Base-by-base conservation (phyloP, 2,888 invertebrate genomes). In the Lamellibrachia satsuma region DNA sequence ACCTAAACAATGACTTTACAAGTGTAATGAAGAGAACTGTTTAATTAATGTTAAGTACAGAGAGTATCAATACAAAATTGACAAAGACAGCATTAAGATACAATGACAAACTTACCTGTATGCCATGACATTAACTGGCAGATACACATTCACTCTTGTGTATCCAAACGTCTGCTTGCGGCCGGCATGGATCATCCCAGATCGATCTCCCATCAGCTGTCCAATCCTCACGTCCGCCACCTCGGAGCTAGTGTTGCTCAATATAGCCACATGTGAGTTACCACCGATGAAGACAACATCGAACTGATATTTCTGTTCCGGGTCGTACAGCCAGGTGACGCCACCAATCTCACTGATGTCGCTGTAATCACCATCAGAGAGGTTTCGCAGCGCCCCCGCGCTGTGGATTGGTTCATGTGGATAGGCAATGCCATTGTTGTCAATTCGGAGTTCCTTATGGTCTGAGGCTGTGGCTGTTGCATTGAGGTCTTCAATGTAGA, bases 241-340 rank as follows among this genome's bases (percentile, higher is more conserved):
- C 11, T 94, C 93, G 2, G 52, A 52, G 55, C 93, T 93, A 0
- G 94, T 94, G 93, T 95, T 94, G 93, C 95, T 95, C 51, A 94
- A 93, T 22, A 95, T 94, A 15, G 95, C 95, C 57, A 95, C 94
- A 93, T 95, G 95, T 7, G 95, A 95, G 91, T 95, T 95, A 52
- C 95, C 95, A n/a, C 93, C 51, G 0, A 95, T 93, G 91, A 93
- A 93, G n/a, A 95, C 92, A 52, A 75, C 90, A 52, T 92, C 93
- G 90, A 93, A 93, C 57, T 52, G 15, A 90, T 93, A 93, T 39
- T 7, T 9, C 15, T n/a, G 52, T 3, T 91, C 91, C 3, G 94
- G 93, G 92, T 94, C 94, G 91, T 94, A 93, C 8, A 95, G 92
- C 95, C 95, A 95, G 0, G 95, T 95, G 8, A 95, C 94, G 6